A percentile compares a stretch with the other conserved stretches of the same genome.
These are phyloP conservation scores for Cheilosia vernalis DNA, from an alignment of 2,888 invertebrate species.

Conservation along the genomic window DNA sequence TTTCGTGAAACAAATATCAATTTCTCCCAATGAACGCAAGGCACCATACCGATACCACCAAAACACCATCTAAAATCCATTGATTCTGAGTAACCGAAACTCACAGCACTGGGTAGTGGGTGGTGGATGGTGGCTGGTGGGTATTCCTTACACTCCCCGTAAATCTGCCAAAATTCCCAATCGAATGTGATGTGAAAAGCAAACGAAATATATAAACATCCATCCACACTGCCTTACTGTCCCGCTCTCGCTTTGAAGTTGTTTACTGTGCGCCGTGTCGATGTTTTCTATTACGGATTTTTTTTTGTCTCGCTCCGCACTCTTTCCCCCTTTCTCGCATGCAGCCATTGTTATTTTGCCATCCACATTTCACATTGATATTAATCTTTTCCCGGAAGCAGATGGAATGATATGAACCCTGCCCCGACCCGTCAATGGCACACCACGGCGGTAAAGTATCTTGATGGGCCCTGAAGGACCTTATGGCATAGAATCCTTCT, in stretches of 20 bases:
- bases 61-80: background rate
- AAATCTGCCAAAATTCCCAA: conserved; percentile 47
- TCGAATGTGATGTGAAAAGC: conserved; percentile 44
- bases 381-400: conserved; percentile 51
- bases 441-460: conserved; percentile 35
- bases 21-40: conserved; percentile 27
- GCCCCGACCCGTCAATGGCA: conserved; percentile 26
- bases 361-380: conserved; percentile 52
- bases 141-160: conserved; percentile 8
- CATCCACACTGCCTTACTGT: background rate
- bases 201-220: conserved; percentile 28
- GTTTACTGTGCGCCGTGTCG: conserved; percentile 12
- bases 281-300: conserved; percentile 41
- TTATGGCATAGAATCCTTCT: conserved; percentile 52
- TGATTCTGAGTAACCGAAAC: conserved; percentile 15
- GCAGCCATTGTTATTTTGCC: conserved; percentile 24
- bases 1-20: conserved; percentile 45
- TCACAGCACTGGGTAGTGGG: background rate
- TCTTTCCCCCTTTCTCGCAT: background rate
- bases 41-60: conserved; percentile 7
- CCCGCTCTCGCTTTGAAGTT: background rate
- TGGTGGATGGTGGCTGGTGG: no score
- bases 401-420: conserved; percentile 34
- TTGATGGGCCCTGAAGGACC: conserved; percentile 38
- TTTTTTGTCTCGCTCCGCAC: background rate